These are phyloP conservation scores for Luscinia luscinia DNA, from an alignment of 2,797 vertebrate genomes.

Conservation along the genomic window DNA sequence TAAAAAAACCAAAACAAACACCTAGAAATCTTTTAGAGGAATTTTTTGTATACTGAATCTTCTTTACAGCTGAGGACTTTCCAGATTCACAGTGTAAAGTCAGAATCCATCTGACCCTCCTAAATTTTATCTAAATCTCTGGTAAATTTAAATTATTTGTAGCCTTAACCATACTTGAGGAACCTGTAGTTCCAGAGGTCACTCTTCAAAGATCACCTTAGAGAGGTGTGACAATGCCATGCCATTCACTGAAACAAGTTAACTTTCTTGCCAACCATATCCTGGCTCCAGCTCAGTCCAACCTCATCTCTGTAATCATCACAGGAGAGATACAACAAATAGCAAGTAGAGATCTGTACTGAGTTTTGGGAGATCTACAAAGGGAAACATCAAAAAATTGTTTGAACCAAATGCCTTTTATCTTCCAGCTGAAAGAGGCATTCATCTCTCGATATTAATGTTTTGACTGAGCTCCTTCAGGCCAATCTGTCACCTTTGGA, in stretches of 20 bases:
- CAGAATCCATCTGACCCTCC: neutral
- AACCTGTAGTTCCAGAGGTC: neutral
- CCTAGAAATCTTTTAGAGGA: neutral
- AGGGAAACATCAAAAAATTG: neutral
- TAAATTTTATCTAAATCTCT: neutral
- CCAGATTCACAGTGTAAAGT: neutral
- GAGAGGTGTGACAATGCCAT: neutral
- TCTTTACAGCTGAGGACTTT: neutral
- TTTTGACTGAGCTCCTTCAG: neutral
- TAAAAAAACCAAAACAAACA: neutral
- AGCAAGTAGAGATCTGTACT: neutral
- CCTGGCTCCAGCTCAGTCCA: neutral
- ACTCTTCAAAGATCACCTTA: neutral
- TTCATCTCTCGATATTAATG: neutral
- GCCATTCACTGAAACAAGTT: neutral
- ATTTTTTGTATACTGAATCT: neutral
- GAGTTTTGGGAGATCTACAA: neutral
- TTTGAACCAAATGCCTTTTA: constrained; percentile 3
- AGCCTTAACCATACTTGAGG: neutral
- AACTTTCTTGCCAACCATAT: neutral
- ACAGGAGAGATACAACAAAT: neutral
- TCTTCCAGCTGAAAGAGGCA: neutral
- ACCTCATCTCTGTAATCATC: neutral
- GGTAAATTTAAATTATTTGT: neutral
- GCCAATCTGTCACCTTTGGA: neutral